Evolutionary conservation across 2,888 invertebrate genomes (phyloP).

Genomic region (Ennomos fuscantarius): DNA sequence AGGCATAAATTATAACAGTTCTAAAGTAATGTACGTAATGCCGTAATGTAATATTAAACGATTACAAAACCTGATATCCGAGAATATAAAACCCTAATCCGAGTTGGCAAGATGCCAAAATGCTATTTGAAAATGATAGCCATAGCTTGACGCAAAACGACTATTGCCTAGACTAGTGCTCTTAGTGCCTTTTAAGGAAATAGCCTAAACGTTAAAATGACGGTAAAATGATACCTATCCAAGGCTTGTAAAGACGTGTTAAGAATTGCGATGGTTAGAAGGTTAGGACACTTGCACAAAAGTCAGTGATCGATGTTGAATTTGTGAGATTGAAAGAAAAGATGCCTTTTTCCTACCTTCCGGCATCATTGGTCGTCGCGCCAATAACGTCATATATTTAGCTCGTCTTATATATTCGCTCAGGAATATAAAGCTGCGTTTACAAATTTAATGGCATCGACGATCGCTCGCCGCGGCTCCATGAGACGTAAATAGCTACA

Average conservation of each 20-base stretch:
- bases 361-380: slow-evolving; percentile 59
- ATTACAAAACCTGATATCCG: slow-evolving; percentile 30
- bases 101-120: slow-evolving; percentile 41
- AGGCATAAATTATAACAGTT: slow-evolving; percentile 9
- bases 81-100: slow-evolving; percentile 31
- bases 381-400: slow-evolving; percentile 50
- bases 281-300: slow-evolving; percentile 32
- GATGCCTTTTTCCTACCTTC: slow-evolving; percentile 54
- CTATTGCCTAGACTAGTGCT: slow-evolving; percentile 4
- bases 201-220: slow-evolving; percentile 33
- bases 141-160: slow-evolving; percentile 39
- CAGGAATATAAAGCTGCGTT: slow-evolving; percentile 76
- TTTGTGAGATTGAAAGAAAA: slow-evolving; percentile 45
- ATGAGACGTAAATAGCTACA: slow-evolving; percentile 77
- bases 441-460: slow-evolving; percentile 83
- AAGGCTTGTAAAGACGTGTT: slow-evolving; percentile 16
- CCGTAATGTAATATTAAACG: slow-evolving; percentile 23
- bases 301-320: slow-evolving; percentile 17
- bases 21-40: slow-evolving; percentile 7
- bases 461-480: slow-evolving; percentile 80
- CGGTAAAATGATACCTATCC: slow-evolving; percentile 33
- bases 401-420: too few species aligned
- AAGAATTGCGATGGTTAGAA: slow-evolving; percentile 7
- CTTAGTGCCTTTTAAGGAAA: slow-evolving; percentile 41
- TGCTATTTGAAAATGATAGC: slow-evolving; percentile 36